Base-by-base conservation (phyloP, 2,797 vertebrate species). In the Nasua narica region DNA sequence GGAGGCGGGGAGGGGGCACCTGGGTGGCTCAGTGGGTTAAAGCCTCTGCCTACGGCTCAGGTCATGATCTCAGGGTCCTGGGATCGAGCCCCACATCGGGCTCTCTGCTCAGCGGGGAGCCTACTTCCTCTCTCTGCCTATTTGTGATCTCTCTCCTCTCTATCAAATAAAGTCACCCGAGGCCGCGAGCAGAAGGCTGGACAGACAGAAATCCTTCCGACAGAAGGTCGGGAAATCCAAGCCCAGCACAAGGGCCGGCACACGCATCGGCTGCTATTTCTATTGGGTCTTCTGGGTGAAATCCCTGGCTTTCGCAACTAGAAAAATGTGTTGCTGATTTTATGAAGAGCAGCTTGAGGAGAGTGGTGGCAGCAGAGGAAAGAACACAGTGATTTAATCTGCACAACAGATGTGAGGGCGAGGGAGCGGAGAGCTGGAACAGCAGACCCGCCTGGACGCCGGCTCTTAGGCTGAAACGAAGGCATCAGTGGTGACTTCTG, bases 371-470 rank as follows among this genome's bases (percentile, higher is more conserved):
- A 27, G 35, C 25, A 12, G 76, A 52, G 43, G 15, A 27, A 21
- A 25, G n/a, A 21, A 52, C 27, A 2, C 0, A 14, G 52, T 1
- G n/a, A 3, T 3, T 0, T 40, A 40, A 40, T 40, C 40, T 46
- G 58, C 37, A 18, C 12, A 21, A 27, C 25, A 25, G 32, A 5
- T 4, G 15, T 0, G 16, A 4, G 25, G 27, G 25, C 29, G 27
- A 52, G 40, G 35, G 69, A n/a, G 43, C 0, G 0, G 43, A 21
- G 52, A 14, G 7, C 37, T 27, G 25, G 69, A 11, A 18, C 29
- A 14, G 25, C 0, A 2, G 78, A 6, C 1, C 11, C 78, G 56
- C 46, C 19, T 3, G 52, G 86, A 29, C 43, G 4, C 8, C 6
- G 1, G 9, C 23, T 29, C 83, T 29, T 1, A 0, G 19, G 46